phyloP scores from a whole-genome alignment of 2,113 vertebrate species.

The Otolemur garnettii region DNA sequence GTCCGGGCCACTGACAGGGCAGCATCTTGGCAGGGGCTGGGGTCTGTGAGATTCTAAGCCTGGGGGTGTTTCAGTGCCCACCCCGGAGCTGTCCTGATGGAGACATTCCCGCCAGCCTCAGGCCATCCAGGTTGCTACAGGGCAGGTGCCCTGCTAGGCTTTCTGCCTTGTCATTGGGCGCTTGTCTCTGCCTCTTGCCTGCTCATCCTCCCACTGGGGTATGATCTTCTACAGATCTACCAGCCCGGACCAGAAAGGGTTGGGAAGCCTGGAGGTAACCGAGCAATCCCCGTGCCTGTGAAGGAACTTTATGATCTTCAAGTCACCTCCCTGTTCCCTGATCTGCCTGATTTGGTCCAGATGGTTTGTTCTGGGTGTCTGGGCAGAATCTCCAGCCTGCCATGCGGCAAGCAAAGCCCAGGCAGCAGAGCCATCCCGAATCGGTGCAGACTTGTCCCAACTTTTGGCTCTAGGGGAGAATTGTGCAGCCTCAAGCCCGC shows the following conservation, averaged over 20 bases:
- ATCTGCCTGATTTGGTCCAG: background rate
- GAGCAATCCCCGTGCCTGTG: background rate
- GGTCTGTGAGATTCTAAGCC: background rate
- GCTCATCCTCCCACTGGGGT: background rate
- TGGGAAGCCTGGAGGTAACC: background rate
- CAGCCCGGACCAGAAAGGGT: background rate
- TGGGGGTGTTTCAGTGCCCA: accelerated
- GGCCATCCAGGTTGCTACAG: background rate
- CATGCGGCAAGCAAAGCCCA: background rate
- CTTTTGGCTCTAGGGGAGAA: background rate
- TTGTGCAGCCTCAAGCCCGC: background rate
- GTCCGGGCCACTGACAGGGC: background rate
- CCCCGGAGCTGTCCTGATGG: background rate
- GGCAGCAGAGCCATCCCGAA: background rate
- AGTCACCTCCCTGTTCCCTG: accelerated
- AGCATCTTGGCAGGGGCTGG: background rate
- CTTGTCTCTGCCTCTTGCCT: background rate
- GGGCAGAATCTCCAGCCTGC: background rate
- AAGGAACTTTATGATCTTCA: background rate
- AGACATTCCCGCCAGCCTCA: background rate
- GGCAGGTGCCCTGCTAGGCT: background rate
- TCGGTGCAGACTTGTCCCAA: background rate
- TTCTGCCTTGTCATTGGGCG: background rate
- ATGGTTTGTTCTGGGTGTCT: background rate
- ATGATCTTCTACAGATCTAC: background rate